Evolutionary conservation across 1,140 invertebrate species (phyloP).

Genomic region (Calephelis virginiensis): DNA sequence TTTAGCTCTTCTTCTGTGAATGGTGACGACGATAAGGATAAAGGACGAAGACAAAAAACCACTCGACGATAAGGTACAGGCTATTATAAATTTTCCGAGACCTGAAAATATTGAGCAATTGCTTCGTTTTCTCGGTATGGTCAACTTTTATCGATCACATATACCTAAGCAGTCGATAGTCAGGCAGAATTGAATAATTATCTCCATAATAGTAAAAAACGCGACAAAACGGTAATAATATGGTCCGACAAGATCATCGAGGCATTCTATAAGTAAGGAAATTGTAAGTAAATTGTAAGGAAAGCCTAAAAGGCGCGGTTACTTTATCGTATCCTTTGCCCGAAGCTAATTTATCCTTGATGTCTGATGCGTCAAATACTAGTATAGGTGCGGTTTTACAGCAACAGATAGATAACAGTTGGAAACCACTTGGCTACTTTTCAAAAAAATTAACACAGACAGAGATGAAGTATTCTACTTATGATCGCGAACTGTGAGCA

Average conservation of each 20-base stretch:
- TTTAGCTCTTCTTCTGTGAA: too few species aligned
- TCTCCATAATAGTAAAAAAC: background rate
- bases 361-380: constrained; percentile 20
- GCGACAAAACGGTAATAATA: background rate
- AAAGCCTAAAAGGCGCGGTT: background rate
- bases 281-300: too few species aligned
- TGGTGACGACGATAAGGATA: too few species aligned
- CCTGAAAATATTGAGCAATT: too few species aligned
- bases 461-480: constrained; percentile 17
- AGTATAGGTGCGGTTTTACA: constrained; percentile 21
- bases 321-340: background rate
- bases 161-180: background rate
- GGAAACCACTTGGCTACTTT: constrained; percentile 18
- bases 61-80: too few species aligned
- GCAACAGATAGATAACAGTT: constrained; percentile 6
- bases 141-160: background rate
- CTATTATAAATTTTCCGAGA: too few species aligned
- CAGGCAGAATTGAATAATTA: background rate
- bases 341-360: background rate
- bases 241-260: background rate
- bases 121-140: background rate
- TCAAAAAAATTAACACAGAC: constrained; percentile 17
- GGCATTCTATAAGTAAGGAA: background rate
- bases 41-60: too few species aligned
- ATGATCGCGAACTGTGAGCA: constrained; percentile 19